Base-by-base conservation (phyloP, 1,140 invertebrate species). In the Papilio polyxenes region DNA sequence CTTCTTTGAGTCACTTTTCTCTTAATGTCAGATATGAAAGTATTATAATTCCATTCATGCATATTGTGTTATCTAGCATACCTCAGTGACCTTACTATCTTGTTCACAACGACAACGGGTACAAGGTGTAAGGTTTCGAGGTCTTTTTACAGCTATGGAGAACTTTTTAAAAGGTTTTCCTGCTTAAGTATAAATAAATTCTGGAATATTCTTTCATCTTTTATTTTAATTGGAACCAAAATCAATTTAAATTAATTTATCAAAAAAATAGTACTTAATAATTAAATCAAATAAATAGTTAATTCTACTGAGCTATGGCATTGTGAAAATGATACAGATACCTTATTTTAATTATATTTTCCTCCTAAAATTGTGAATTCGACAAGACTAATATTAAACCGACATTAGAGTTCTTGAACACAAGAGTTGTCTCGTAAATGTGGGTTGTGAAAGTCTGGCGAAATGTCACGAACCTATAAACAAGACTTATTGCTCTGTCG, bases 51-150 rank as follows among this genome's bases (percentile, higher is more conserved):
- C 13, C 23, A 13, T 44, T 7, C 44, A 7, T 76, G 51, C 23
- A 31, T 31, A 31, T 31, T 53, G 13, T 37, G 23, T 53, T 53
- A 76, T 78, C 53, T 40, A 78, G 76, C 37, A 78, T 59, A 59
- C 56, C 53, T 78, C 1, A 53, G 37, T 78, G 76, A 62, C 76
- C 76, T 78, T 17, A 59, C 76, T 40, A 78, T 59, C 51, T 31
- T 51, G 23, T 51, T 78, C 23, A 17, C 1, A 78, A 31, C 31
- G 51, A 53, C 76, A 78, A 78, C 20, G 51, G 40, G 51, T 59
- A 78, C 76, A 78, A 78, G 76, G 76, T 40, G 11, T 40, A 53
- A 44, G 40, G 2, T 59, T 56, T 37, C 31, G 56, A 79, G 56
- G 77, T 79, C 56, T 79, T 56, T 48, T 2, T 31, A 77, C 49